phyloP scores from a whole-genome alignment of 1,140 invertebrate genomes.

The Caerostris darwini region DNA sequence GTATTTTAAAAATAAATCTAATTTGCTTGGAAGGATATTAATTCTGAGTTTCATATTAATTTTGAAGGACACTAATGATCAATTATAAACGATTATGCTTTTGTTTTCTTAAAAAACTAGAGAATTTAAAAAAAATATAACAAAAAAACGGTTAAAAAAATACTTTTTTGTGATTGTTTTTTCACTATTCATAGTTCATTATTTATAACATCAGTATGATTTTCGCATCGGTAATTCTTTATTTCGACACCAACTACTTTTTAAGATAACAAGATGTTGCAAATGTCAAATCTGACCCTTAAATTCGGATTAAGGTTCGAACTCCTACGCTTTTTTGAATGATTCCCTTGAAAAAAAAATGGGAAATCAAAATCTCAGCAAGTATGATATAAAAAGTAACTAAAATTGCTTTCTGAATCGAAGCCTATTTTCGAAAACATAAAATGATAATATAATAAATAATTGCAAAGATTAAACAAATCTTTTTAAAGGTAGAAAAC shows the following conservation, averaged over 20 bases:
- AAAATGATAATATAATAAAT: neutral
- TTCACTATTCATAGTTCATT: too few species aligned
- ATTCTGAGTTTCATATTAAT: too few species aligned
- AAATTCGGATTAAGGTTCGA: neutral
- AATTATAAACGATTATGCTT: too few species aligned
- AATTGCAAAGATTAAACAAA: too few species aligned
- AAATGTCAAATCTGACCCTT: neutral
- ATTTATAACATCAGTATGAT: neutral
- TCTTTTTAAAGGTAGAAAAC: too few species aligned
- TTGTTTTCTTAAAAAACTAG: too few species aligned
- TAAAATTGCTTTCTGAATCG: neutral
- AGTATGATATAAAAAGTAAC: neutral
- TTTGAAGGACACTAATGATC: too few species aligned
- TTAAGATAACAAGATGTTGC: neutral
- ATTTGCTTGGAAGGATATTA: too few species aligned
- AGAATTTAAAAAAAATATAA: too few species aligned
- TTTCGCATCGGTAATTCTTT: neutral
- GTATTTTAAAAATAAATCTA: too few species aligned
- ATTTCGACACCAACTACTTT: neutral
- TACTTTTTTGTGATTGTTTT: too few species aligned
- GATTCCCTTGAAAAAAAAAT: neutral
- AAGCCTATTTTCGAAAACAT: neutral
- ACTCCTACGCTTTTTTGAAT: neutral
- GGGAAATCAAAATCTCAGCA: neutral
- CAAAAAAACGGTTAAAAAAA: too few species aligned